Evolutionary conservation across 2,113 vertebrate species (phyloP).

Genomic region (Eira barbara): DNA sequence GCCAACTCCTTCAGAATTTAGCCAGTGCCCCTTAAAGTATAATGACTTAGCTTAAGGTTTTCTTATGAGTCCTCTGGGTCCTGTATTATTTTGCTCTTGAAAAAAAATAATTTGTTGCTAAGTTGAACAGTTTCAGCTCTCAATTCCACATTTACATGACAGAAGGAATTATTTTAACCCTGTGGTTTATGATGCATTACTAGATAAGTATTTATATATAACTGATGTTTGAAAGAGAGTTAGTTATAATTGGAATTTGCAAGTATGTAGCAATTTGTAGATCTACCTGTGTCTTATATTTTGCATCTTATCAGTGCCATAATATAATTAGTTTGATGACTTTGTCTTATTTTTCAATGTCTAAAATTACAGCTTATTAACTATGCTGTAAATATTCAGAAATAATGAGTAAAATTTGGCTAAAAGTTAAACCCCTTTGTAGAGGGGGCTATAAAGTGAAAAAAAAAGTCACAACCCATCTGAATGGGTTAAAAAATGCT

Average conservation of each 20-base stretch:
- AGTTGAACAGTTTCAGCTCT: constrained; percentile 42
- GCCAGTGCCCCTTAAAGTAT: not conserved
- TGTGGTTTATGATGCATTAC: not conserved
- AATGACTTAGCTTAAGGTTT: constrained; percentile 2
- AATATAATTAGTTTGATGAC: not conserved
- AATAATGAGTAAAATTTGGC: constrained; percentile 24
- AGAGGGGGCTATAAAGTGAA: not conserved
- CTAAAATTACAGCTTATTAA: constrained; percentile 9
- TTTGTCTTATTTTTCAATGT: constrained; percentile 9
- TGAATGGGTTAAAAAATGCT: not conserved
- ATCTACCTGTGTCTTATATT: constrained; percentile 66
- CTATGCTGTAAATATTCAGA: constrained; percentile 27
- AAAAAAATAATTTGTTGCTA: constrained; percentile 36
- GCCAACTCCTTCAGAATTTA: not conserved
- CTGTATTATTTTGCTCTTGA: constrained; percentile 4
- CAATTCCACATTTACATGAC: not conserved
- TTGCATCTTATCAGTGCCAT: constrained; percentile 36
- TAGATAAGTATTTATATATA: not conserved
- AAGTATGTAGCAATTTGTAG: not conserved
- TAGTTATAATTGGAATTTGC: not conserved
- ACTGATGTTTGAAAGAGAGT: not conserved
- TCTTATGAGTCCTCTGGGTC: not conserved
- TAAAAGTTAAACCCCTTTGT: not conserved
- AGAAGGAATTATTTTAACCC: not conserved
- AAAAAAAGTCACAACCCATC: not conserved